These are phyloP conservation scores for Branchinecta lindahli DNA, from an alignment of 1,140 invertebrate genomes.

Conservation along the genomic window DNA sequence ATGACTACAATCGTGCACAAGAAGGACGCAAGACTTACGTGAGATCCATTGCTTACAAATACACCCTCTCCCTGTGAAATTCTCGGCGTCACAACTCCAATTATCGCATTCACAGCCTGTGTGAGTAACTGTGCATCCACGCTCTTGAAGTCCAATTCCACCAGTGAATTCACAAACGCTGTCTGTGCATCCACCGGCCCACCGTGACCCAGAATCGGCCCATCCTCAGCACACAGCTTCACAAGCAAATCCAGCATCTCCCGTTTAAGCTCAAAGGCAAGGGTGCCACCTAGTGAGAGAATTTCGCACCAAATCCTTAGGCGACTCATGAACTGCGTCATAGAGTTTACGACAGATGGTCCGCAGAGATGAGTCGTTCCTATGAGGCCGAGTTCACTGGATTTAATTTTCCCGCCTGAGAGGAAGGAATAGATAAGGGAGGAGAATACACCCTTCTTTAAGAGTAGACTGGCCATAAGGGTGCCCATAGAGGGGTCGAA, in stretches of 20 bases:
- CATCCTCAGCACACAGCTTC: constrained; percentile 45
- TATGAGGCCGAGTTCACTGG: background rate
- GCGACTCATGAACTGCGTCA: constrained; percentile 53
- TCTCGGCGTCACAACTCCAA: constrained; percentile 23
- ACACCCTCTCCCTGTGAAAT: background rate
- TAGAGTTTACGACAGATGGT: constrained; percentile 52
- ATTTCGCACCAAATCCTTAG: constrained; percentile 51
- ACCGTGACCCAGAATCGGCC: constrained; percentile 47
- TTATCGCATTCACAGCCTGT: constrained; percentile 20
- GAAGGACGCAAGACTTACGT: background rate
- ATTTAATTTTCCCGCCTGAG: constrained; percentile 36
- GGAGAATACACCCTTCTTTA: no score
- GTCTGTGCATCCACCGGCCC: constrained; percentile 70
- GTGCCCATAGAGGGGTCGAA: no score
- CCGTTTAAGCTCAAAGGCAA: constrained; percentile 47
- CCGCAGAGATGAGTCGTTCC: constrained; percentile 30
- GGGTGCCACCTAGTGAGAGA: constrained; percentile 36
- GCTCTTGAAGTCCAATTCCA: constrained; percentile 47
- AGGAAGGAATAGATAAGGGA: constrained; percentile 21
- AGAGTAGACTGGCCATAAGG: no score
- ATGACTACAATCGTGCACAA: no score
- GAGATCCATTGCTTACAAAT: background rate
- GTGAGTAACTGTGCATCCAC: constrained; percentile 35
- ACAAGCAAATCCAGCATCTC: constrained; percentile 51
- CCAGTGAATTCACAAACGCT: constrained; percentile 47